Conservation (phyloP, 2,888 invertebrate species). For the Axea sp. region DNA sequence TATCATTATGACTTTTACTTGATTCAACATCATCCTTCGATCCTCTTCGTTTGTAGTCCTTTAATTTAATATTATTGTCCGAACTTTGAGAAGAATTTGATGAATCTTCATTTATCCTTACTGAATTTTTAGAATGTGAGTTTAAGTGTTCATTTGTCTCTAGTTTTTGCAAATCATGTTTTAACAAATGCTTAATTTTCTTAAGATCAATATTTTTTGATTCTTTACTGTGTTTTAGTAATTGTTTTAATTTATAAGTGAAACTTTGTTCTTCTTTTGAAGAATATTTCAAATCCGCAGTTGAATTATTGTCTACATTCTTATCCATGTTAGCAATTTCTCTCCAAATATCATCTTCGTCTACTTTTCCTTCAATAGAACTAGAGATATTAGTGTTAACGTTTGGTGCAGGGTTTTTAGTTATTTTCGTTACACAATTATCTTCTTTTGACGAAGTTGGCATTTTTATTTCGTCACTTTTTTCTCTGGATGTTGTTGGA, state of each 20-base stretch:
- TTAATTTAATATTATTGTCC: conserved; percentile 10
- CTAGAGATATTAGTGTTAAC: conserved; percentile 68
- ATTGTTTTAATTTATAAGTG: conserved; percentile 16
- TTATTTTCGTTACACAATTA: conserved; percentile 68
- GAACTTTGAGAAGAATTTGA: conserved; percentile 24
- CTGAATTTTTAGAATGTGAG: conserved; percentile 1
- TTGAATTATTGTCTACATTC: conserved; percentile 33
- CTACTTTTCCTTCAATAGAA: conserved; percentile 67
- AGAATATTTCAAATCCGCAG: neutral
- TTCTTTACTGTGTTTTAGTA: conserved; percentile 10
- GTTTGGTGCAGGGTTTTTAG: conserved; percentile 69
- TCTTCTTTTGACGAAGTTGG: too few species aligned
- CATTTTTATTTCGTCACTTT: too few species aligned
- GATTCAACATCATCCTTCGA: conserved; percentile 20
- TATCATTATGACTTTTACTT: neutral
- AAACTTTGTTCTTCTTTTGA: conserved; percentile 27
- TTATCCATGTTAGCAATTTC: conserved; percentile 66
- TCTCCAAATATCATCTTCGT: conserved; percentile 71
- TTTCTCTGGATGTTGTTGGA: conserved; percentile 66
- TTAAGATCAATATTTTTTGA: conserved; percentile 31
- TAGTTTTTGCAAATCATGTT: conserved; percentile 12
- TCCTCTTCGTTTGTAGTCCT: conserved; percentile 8
- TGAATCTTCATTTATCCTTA: conserved; percentile 24
- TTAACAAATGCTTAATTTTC: conserved; percentile 31
- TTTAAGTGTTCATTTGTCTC: neutral